Evolutionary conservation across 2,888 invertebrate species (phyloP), one percentile per base, ranked within the genome.

Genomic region (Eilema caniola): DNA sequence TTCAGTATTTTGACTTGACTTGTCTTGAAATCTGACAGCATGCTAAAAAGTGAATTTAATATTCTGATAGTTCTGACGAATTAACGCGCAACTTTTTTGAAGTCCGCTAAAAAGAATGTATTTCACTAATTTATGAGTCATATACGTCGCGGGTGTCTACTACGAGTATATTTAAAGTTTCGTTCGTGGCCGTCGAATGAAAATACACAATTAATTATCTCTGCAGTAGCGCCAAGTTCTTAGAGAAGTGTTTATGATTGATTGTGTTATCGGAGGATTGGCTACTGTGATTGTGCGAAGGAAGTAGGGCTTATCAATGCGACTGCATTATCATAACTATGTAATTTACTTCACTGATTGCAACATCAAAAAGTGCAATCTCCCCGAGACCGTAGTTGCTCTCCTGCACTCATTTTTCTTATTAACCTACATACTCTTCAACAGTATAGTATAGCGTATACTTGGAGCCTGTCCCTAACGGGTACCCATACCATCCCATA

Each of bases 121-220:
- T 53, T n/a, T n/a, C n/a, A n/a, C 53, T n/a, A n/a, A 53, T n/a
- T 53, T 53, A 53, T 25, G 23, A 59, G 57, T 59, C 24, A 59
- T 59, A n/a, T 53, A n/a, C n/a, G 53, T 53, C n/a, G n/a, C 53
- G 53, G 53, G 53, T 53, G 53, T 53, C 53, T 53, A 53, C 53
- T 53, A n/a, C 53, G 53, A 53, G n/a, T n/a, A n/a, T 53, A 53
- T 53, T 53, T 53, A 4, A 53, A 10, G 53, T n/a, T 53, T 53
- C 53, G 53, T 53, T 53, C n/a, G 53, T 53, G 53, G 10, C 53
- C 53, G 53, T 53, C 53, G 53, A n/a, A 53, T 10, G n/a, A 53
- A 53, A 53, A 53, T 53, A 53, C 53, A n/a, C n/a, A n/a, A 53
- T 53, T 53, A 53, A 10, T 47, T 47, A 47, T 20, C 16, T 47